Base-by-base conservation (phyloP, 2,797 vertebrate species). In the Acipenser ruthenus region DNA sequence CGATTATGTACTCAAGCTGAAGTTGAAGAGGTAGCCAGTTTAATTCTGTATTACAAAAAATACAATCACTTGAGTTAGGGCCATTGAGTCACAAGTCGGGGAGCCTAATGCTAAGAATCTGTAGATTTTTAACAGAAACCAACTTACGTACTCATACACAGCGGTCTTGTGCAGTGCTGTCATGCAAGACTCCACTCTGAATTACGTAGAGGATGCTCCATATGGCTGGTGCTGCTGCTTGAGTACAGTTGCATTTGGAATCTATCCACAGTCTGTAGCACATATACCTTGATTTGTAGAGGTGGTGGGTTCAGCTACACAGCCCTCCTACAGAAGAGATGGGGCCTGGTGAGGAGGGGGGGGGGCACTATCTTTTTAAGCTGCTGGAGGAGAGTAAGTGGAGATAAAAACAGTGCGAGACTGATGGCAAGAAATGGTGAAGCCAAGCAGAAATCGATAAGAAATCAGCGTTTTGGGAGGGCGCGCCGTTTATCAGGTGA, bases 401-500 rank as follows among this genome's bases (percentile, higher is more conserved):
- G 90, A 90, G 91, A 83, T 93, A 92, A 93, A 93, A 93, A 91
- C 88, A 90, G 90, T 81, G 83, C 77, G 81, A 68, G 80, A 90
- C 79, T 90, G 93, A 94, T 89, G 86, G 83, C 79, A 81, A 88
- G 85, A 87, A 86, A 88, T 87, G 87, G 89, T 83, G 83, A 83
- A 87, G 88, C 89, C 79, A 83, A 75, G 85, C 81, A 91, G 89
- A 95, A 98, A 98, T 98, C 96, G 82, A 97, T 98, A 96, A 73
- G 87, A 95, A 95, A 96, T 98, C 94, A 97, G 94, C 82, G 87
- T 93, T 93, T 90, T 86, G 85, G 92, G 93, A 91, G 92, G 92
- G 87, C 84, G 80, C 73, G 86, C 94, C 93, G 92, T 98, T 96
- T 94, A 95, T 98, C 94, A 96, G 95, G 93, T 95, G 92, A 91